Conservation (phyloP, 2,888 invertebrate species). For the Ectropis crepuscularia region DNA sequence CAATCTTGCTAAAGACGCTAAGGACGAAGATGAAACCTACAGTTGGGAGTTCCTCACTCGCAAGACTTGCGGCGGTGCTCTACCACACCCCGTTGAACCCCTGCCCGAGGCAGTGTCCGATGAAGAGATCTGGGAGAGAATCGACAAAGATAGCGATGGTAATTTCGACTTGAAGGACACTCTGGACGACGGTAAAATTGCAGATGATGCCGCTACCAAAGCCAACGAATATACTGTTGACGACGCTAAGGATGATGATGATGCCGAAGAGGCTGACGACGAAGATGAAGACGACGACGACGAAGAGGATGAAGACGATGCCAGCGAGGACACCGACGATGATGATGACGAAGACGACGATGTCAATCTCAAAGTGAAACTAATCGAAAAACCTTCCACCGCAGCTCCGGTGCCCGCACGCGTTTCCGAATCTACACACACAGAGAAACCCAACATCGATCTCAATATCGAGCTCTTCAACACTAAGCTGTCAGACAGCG, state of each 20-base stretch:
- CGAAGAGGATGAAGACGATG: slow-evolving; percentile 50
- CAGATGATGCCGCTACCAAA: slow-evolving; percentile 53
- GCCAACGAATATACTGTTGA: slow-evolving; percentile 51
- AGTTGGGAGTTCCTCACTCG: slow-evolving; percentile 80
- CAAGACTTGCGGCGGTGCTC: slow-evolving; percentile 69
- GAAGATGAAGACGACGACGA: slow-evolving; percentile 50
- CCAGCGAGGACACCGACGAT: slow-evolving; percentile 50
- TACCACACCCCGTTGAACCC: slow-evolving; percentile 67
- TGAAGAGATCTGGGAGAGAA: slow-evolving; percentile 80
- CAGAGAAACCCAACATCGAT: slow-evolving; percentile 56
- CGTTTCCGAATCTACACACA: slow-evolving; percentile 24
- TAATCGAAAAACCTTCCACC: slow-evolving; percentile 61
- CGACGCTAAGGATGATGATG: slow-evolving; percentile 60
- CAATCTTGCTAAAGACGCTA: slow-evolving; percentile 68
- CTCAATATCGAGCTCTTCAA: slow-evolving; percentile 71
- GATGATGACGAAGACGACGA: slow-evolving; percentile 68
- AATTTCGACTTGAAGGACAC: slow-evolving; percentile 76
- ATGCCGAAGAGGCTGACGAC: slow-evolving; percentile 67
- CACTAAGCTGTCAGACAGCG: slow-evolving; percentile 56
- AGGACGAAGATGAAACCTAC: slow-evolving; percentile 67
- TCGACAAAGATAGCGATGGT: slow-evolving; percentile 69
- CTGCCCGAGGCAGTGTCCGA: slow-evolving; percentile 65
- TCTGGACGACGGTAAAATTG: slow-evolving; percentile 71
- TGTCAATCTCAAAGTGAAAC: slow-evolving; percentile 71
- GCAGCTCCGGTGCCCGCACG: slow-evolving; percentile 39